A percentile compares a stretch with the other conserved stretches of the same genome.
Conservation (phyloP, 2,797 vertebrate genomes). For the Enteromius afrohamiltoni region DNA sequence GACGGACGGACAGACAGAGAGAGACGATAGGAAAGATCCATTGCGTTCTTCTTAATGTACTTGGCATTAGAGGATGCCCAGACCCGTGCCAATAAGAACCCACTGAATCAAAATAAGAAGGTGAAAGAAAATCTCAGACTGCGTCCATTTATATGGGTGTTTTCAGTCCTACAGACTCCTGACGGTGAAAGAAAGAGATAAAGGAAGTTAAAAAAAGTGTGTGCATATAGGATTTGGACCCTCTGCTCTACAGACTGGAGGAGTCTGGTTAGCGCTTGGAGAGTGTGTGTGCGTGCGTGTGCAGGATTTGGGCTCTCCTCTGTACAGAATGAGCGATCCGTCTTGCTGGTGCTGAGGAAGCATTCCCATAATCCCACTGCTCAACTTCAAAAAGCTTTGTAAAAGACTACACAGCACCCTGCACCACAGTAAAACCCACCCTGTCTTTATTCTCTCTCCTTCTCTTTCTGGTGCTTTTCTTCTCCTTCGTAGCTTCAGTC, state of each 20-base stretch:
- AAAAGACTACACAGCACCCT: conserved; percentile 67
- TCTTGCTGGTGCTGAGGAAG: conserved; percentile 78
- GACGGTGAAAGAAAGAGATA: conserved; percentile 6
- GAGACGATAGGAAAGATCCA: conserved; percentile 46
- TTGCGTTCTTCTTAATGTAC: conserved; percentile 47
- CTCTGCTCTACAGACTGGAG: conserved; percentile 17
- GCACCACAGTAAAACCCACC: conserved; percentile 57
- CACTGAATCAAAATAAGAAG: conserved; percentile 46
- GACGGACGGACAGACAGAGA: conserved; percentile 21
- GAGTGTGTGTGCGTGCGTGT: conserved; percentile 10
- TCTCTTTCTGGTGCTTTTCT: conserved; percentile 38
- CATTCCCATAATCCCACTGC: conserved; percentile 76
- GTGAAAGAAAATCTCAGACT: conserved; percentile 46
- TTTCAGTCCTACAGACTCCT: background rate
- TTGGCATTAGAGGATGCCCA: conserved; percentile 43
- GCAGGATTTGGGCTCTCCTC: conserved; percentile 43
- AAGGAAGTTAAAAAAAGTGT: conserved; percentile 34
- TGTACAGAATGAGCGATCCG: conserved; percentile 43
- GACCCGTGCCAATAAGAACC: conserved; percentile 44
- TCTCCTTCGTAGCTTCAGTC: conserved; percentile 48
- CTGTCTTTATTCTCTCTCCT: conserved; percentile 46
- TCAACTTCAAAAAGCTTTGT: conserved; percentile 80
- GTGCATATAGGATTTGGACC: conserved; percentile 37
- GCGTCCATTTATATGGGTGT: conserved; percentile 14
- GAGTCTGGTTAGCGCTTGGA: conserved; percentile 1